These are phyloP conservation scores for Coracias cyanogaster DNA, from an alignment of 2,797 vertebrate genomes.

Conservation along the genomic window DNA sequence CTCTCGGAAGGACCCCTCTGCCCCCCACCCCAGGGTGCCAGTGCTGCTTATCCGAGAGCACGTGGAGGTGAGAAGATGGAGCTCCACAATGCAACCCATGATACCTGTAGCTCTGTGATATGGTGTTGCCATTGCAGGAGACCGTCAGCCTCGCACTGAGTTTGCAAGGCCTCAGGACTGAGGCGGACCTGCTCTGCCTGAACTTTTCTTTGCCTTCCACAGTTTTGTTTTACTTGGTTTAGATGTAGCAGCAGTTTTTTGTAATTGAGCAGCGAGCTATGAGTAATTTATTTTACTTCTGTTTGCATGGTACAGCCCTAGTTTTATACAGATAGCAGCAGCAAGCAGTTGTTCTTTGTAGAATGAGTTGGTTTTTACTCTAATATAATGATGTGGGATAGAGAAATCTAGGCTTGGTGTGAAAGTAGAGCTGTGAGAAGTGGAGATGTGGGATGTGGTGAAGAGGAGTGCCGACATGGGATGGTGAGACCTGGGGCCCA, in stretches of 20 bases:
- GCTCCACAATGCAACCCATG: rapidly evolving
- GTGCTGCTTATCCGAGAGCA: not conserved
- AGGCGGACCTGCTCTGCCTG: not conserved
- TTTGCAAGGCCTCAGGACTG: not conserved
- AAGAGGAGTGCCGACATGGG: not conserved
- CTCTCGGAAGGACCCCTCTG: rapidly evolving
- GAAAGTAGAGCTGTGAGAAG: not conserved
- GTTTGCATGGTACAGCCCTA: not conserved
- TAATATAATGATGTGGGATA: not conserved
- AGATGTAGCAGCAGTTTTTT: not conserved
- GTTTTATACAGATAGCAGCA: not conserved
- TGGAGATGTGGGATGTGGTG: not conserved
- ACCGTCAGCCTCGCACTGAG: not conserved
- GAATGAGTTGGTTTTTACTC: not conserved
- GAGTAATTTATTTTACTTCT: not conserved
- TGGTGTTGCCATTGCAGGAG: rapidly evolving
- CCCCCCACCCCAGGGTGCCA: not conserved
- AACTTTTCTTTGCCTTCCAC: not conserved
- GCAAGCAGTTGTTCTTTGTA: not conserved
- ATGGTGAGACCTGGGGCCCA: not conserved
- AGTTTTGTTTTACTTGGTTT: not conserved
- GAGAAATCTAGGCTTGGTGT: not conserved
- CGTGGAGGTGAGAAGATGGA: not conserved
- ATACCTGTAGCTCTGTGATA: rapidly evolving
- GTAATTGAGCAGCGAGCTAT: not conserved